Evolutionary conservation across 2,888 invertebrate genomes (phyloP), one percentile per base, ranked within the genome.

Genomic region (Sericinus montela): DNA sequence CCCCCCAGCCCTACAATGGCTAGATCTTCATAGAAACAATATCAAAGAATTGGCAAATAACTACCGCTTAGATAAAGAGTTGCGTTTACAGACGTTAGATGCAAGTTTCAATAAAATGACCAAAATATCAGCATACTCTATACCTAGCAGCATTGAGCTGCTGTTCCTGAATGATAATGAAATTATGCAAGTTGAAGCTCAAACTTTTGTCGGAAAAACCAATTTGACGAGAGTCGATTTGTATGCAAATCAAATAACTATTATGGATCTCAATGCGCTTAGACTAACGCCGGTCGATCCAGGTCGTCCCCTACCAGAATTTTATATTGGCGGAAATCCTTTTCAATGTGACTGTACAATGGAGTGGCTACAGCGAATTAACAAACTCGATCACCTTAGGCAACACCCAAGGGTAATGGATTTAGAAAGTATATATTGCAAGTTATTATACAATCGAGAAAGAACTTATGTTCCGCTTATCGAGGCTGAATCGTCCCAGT

Each of bases 261-360:
- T 94, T 65, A 93, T 97, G 92, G 97, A 97, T 81, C 91, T 97
- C 69, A 96, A 95, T 78, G 95, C 97, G 53, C 89, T 97, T 57
- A 92, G 95, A 59, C 91, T 97, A 63, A 92, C 94, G 59, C 94
- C 94, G 47, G 94, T 96, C 52, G 93, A 94, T 67, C 92, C 93
- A 51, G 92, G 93, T 55, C 91, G 93, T 52, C 89, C 93, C 46
- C 86, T 96, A 59, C 97, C 97, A 10, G 95, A 97, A 84, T 97
- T 98, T 87, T 97, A 96, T 80, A 95, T 98, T 56, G 97, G 96
- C 32, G 96, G 96, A 45, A 98, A 98, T 90, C 98, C 97, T 32
- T 96, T 97, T 75, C 94, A 95, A 67, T 98, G 98, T 74, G 96
- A 97, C 78, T 98, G 98, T 89, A 96, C 95, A 62, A 97, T 97